A percentile compares a stretch with the other conserved stretches of the same genome.
Conservation (phyloP, 1,140 invertebrate species). For the Tetragonula clypearis region DNA sequence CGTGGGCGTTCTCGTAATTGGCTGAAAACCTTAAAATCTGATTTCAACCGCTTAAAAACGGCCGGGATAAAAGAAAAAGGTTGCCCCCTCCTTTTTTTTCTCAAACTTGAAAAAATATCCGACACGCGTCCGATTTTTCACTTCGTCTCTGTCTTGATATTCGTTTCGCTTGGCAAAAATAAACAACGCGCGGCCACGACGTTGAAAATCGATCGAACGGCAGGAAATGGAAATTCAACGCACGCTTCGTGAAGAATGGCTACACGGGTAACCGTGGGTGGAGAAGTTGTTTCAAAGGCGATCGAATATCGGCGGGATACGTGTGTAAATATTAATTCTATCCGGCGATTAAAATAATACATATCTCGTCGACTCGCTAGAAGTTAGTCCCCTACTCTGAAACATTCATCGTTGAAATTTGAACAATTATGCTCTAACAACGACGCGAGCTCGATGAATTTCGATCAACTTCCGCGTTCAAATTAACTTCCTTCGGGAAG, state of each 20-base stretch:
- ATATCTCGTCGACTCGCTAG: not conserved
- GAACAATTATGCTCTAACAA: not conserved
- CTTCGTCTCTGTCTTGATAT: not conserved
- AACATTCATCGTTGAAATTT: not conserved
- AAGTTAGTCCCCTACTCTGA: not conserved
- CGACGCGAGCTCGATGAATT: not conserved
- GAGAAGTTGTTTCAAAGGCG: not conserved
- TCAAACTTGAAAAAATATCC: not conserved
- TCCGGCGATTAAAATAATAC: not conserved
- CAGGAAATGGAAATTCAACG: not conserved
- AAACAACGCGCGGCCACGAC: too few species aligned
- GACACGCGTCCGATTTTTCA: not conserved
- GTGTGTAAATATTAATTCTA: not conserved
- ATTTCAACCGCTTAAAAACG: constrained; percentile 8
- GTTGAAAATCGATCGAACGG: not conserved
- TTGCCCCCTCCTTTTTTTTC: not conserved
- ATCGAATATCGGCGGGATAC: not conserved
- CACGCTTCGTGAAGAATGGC: too few species aligned
- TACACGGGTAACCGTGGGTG: too few species aligned
- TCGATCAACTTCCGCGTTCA: not conserved
- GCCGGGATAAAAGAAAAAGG: not conserved
- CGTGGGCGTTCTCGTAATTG: not conserved
- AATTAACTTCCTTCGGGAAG: not conserved
- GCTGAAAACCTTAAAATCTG: constrained; percentile 14
- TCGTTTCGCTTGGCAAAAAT: too few species aligned